phyloP scores from a whole-genome alignment of 2,797 vertebrate species.

The Podarcis lilfordi region DNA sequence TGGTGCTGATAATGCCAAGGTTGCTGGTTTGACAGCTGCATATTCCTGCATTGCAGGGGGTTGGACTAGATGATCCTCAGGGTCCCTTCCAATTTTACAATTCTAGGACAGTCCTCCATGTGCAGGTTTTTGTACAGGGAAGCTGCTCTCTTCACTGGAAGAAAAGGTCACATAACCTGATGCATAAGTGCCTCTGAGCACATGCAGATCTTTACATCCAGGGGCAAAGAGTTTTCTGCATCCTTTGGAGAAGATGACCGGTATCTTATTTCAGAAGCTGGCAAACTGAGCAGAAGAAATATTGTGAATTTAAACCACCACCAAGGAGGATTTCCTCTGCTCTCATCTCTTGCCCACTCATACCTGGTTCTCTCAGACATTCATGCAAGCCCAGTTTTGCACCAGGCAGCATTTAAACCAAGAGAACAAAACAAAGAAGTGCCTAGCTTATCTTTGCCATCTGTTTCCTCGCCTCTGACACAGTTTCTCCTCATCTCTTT shows the following conservation, averaged over 20 bases:
- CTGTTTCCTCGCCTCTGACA: not conserved
- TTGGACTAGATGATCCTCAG: too few species aligned
- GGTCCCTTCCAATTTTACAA: too few species aligned
- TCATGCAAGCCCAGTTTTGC: not conserved
- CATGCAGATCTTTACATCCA: not conserved
- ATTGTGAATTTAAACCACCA: not conserved
- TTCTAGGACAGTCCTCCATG: not conserved
- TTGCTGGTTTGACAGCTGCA: too few species aligned
- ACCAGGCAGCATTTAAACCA: not conserved
- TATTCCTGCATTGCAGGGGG: too few species aligned
- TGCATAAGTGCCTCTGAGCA: not conserved
- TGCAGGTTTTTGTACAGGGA: not conserved
- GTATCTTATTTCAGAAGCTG: not conserved
- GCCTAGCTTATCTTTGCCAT: not conserved
- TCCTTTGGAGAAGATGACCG: not conserved
- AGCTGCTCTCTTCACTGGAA: not conserved
- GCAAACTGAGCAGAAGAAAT: not conserved
- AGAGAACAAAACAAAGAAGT: not conserved
- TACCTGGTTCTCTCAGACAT: not conserved
- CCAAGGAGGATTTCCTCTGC: not conserved
- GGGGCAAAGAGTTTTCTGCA: not conserved
- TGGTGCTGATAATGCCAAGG: too few species aligned
- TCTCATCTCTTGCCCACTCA: not conserved
- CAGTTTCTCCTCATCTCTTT: conserved; percentile 13
- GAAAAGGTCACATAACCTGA: not conserved